Conservation (phyloP, 2,113 vertebrate genomes). For the Excalfactoria chinensis region DNA sequence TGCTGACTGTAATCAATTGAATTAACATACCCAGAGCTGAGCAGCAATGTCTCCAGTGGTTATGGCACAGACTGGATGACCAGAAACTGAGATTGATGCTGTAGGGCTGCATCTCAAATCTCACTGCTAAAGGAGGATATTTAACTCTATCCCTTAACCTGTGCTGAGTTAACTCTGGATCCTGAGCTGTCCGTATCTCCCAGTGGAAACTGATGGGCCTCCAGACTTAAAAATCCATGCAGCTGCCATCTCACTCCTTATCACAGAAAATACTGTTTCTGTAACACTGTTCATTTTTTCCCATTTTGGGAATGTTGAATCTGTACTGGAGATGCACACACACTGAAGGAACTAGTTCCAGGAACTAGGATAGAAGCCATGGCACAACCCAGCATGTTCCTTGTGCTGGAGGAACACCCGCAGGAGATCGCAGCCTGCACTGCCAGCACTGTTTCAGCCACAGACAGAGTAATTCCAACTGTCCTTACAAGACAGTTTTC, state of each 20-base stretch:
- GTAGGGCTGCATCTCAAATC: neutral
- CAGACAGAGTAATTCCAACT: neutral
- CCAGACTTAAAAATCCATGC: neutral
- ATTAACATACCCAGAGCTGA: neutral
- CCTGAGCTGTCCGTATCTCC: neutral
- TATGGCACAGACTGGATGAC: neutral
- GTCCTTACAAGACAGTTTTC: neutral
- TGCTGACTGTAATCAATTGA: neutral
- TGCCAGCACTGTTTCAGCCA: neutral
- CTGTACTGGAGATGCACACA: neutral
- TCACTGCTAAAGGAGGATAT: neutral
- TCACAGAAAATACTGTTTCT: neutral
- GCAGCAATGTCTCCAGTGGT: neutral
- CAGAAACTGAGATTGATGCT: neutral
- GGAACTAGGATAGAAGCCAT: neutral
- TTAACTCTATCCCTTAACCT: neutral
- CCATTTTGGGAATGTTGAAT: rapidly evolving
- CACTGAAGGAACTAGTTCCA: neutral
- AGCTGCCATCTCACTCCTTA: neutral
- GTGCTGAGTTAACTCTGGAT: neutral
- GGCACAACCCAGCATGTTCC: neutral
- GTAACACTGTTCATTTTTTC: rapidly evolving
- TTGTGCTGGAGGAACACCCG: neutral
- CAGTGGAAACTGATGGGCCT: neutral
- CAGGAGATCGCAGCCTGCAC: neutral